Percentiles rank a stretch among this genome's conserved stretches.
Conservation (phyloP, 2,888 invertebrate species). For the Erebia palarica region DNA sequence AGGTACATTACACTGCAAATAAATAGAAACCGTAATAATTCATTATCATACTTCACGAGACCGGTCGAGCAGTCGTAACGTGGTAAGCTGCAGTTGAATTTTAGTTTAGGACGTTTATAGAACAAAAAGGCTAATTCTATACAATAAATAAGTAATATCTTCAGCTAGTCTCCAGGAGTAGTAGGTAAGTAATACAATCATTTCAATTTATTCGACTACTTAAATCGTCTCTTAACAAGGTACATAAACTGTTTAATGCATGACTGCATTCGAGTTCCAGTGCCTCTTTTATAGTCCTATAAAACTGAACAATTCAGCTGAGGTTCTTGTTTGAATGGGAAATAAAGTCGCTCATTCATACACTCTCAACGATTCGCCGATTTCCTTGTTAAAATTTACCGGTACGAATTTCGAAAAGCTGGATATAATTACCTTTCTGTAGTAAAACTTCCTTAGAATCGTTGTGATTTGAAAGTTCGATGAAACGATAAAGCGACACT, state of each 20-base stretch:
- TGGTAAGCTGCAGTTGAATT: too few species aligned
- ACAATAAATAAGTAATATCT: background rate
- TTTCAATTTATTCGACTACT: constrained; percentile 19
- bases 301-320: constrained; percentile 33
- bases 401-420: background rate
- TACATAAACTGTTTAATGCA: constrained; percentile 30
- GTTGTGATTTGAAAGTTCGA: too few species aligned
- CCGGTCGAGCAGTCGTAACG: too few species aligned
- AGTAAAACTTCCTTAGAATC: too few species aligned
- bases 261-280: constrained; percentile 31
- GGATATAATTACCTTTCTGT: background rate
- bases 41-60: too few species aligned
- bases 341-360: constrained; percentile 18
- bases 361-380: constrained; percentile 10
- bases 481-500: too few species aligned
- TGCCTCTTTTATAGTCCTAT: constrained; percentile 29
- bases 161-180: background rate
- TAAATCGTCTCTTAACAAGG: constrained; percentile 27
- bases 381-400: constrained; percentile 15
- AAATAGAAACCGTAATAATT: too few species aligned
- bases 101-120: background rate
- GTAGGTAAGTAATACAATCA: background rate
- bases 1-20: too few species aligned
- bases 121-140: too few species aligned
- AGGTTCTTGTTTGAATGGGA: constrained; percentile 23